Evolutionary conservation across 2,797 vertebrate species (phyloP).

Genomic region (Enteromius trimaculatus): DNA sequence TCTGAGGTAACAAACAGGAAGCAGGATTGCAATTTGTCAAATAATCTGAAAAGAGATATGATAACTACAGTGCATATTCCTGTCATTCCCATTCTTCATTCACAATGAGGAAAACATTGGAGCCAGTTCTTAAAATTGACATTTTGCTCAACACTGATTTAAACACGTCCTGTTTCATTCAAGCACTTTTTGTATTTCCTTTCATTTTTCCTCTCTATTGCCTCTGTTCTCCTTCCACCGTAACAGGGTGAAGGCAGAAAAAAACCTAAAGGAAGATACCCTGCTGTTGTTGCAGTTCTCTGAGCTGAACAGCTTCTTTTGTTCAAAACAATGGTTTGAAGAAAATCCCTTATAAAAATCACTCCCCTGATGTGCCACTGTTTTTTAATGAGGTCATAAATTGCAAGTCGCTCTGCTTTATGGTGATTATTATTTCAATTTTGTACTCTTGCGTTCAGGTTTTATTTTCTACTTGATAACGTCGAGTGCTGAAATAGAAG

Average conservation of each 20-base stretch:
- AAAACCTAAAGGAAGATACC: conserved; percentile 56
- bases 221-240: conserved; percentile 1
- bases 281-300: conserved; percentile 45
- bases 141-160: neutral
- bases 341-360: conserved; percentile 61
- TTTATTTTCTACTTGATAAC: conserved; percentile 51
- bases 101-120: neutral
- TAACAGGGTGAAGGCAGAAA: conserved; percentile 15
- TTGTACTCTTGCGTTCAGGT: conserved; percentile 47
- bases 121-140: neutral
- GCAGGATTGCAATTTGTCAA: neutral
- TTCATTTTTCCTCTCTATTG: neutral
- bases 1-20: conserved; percentile 1
- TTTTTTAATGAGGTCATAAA: conserved; percentile 66
- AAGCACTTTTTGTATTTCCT: neutral
- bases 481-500: conserved; percentile 11
- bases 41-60: neutral
- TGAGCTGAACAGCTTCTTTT: conserved; percentile 60
- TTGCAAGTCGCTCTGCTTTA: conserved; percentile 55
- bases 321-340: conserved; percentile 63
- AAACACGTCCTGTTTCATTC: neutral
- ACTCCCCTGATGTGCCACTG: conserved; percentile 59
- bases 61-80: neutral
- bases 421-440: conserved; percentile 58
- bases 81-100: neutral